These are phyloP conservation scores for Holacanthus passer DNA, from an alignment of 2,113 vertebrate species.

Conservation along the genomic window DNA sequence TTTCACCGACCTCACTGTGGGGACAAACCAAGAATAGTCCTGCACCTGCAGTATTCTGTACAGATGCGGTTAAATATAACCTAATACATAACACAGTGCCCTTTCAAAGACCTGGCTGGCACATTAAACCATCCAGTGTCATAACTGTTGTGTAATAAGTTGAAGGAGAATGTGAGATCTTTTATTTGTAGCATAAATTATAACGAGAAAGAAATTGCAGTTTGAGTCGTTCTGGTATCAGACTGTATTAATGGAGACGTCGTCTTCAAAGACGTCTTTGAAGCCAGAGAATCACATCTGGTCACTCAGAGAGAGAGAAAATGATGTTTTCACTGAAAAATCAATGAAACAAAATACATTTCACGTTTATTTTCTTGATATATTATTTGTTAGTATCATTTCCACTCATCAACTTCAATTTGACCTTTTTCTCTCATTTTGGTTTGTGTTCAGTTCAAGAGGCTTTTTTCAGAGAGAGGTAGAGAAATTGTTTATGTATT, in stretches of 20 bases:
- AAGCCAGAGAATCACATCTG: background rate
- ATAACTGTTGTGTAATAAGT: background rate
- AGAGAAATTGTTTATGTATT: background rate
- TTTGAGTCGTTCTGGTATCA: background rate
- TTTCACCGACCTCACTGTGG: background rate
- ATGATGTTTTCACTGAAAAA: background rate
- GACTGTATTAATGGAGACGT: background rate
- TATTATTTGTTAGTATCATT: background rate
- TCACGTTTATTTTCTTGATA: background rate
- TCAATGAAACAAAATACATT: background rate
- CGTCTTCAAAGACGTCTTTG: conserved; percentile 20
- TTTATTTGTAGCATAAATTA: background rate
- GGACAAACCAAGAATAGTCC: too few relatives aligned
- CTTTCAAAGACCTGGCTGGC: background rate
- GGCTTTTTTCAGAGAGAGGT: background rate
- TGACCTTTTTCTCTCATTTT: background rate
- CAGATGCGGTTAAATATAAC: background rate
- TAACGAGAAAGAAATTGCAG: background rate
- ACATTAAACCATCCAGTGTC: background rate
- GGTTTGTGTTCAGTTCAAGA: background rate
- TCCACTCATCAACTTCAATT: background rate
- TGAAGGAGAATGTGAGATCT: background rate
- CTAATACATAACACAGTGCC: background rate
- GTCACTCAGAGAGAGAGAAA: too few relatives aligned
- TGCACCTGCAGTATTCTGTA: background rate